A percentile compares a stretch with the other conserved stretches of the same genome.
These are phyloP conservation scores for Neosilurus hyrtlii DNA, from an alignment of 2,797 vertebrate genomes.

Conservation along the genomic window DNA sequence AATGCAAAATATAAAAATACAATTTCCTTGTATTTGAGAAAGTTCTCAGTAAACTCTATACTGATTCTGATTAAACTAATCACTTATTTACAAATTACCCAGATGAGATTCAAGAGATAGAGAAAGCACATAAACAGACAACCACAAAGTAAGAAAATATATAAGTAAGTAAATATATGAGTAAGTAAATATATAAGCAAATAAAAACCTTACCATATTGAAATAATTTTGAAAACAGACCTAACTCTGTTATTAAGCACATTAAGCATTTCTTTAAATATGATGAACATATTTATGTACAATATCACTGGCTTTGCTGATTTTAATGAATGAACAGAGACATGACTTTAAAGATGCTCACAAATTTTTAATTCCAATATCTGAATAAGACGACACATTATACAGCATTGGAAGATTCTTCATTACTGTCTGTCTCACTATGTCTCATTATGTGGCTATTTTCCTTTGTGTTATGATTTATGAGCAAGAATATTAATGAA, in stretches of 20 bases:
- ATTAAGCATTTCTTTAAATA: not conserved
- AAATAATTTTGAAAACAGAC: not conserved
- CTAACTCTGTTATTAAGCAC: not conserved
- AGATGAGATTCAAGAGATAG: too few species aligned
- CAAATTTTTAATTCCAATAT: conserved; percentile 36
- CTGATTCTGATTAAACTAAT: too few species aligned
- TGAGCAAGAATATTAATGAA: conserved; percentile 4
- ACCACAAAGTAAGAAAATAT: too few species aligned
- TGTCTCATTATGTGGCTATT: conserved; percentile 20
- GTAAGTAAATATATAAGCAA: too few species aligned
- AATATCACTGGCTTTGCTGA: not conserved
- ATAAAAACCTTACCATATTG: not conserved
- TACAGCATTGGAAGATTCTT: conserved; percentile 34
- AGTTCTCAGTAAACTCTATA: too few species aligned
- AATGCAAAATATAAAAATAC: too few species aligned
- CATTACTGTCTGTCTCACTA: conserved; percentile 1
- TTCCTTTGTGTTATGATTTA: conserved; percentile 8
- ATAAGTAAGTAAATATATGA: too few species aligned
- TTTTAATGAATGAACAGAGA: not conserved
- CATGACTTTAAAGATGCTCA: conserved; percentile 12
- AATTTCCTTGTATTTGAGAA: too few species aligned
- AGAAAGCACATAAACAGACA: too few species aligned
- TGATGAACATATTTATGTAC: not conserved
- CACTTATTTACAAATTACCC: too few species aligned
- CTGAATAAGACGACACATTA: conserved; percentile 16